Conservation (phyloP, 1,140 invertebrate genomes). For the Diplogasteroides magnus region DNA sequence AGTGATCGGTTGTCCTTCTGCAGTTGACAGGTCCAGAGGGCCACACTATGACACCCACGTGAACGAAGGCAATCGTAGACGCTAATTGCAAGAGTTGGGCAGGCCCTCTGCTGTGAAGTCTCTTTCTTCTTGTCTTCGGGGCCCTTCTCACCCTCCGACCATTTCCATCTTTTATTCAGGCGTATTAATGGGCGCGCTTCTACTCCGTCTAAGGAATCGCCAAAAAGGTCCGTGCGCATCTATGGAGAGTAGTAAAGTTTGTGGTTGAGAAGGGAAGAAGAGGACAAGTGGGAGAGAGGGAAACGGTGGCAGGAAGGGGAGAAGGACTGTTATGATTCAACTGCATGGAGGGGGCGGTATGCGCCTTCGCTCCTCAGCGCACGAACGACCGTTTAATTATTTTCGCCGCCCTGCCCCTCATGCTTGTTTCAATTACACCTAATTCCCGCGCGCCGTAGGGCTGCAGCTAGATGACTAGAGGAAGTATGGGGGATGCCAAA, state of each 20-base stretch:
- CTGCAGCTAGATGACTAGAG: too few species aligned
- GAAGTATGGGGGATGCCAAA: too few species aligned
- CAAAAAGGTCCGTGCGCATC: too few species aligned
- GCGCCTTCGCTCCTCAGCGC: too few species aligned
- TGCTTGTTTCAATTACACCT: background rate
- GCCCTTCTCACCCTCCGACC: too few species aligned
- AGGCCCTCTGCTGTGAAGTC: background rate
- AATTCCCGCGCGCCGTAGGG: background rate
- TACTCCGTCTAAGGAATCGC: too few species aligned
- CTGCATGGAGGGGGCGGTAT: too few species aligned
- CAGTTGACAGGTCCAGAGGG: too few species aligned
- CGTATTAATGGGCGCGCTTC: background rate
- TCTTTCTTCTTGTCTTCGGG: background rate
- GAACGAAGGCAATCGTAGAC: background rate
- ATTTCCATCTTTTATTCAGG: background rate
- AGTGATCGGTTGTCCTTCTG: too few species aligned
- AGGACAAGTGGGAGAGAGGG: background rate
- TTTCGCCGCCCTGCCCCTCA: background rate
- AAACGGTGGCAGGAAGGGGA: background rate
- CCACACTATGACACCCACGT: too few species aligned
- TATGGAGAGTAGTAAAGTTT: too few species aligned
- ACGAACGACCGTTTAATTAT: constrained; percentile 1
- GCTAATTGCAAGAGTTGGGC: background rate
- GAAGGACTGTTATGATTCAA: background rate
- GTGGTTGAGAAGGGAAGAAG: too few species aligned